A percentile compares a stretch with the other conserved stretches of the same genome.
Evolutionary conservation across 2,888 invertebrate genomes (phyloP).

Genomic region (Molorchus minor): DNA sequence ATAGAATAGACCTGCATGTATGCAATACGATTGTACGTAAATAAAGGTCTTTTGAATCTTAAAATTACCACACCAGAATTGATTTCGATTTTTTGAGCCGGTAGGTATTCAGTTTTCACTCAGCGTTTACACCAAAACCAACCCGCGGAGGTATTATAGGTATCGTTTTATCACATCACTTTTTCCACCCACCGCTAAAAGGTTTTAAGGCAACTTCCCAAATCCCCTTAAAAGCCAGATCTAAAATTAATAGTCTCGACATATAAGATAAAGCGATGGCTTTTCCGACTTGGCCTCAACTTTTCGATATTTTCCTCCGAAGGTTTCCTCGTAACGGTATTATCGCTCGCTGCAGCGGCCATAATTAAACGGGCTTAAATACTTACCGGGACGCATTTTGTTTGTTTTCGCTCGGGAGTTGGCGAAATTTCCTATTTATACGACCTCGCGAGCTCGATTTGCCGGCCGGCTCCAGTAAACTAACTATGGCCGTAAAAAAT

Average conservation of each 20-base stretch:
- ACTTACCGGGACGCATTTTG: conserved; percentile 15
- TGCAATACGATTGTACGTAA: too few species aligned
- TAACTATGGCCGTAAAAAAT: background rate
- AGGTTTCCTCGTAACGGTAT: conserved; percentile 8
- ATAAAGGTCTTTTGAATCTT: too few species aligned
- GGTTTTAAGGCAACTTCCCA: background rate
- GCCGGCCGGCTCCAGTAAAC: background rate
- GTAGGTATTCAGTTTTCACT: too few species aligned
- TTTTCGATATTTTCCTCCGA: conserved; percentile 13
- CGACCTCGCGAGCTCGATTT: background rate
- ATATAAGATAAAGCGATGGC: conserved; percentile 7
- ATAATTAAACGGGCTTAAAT: conserved; percentile 20
- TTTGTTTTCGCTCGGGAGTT: conserved; percentile 2
- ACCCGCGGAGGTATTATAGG: too few species aligned
- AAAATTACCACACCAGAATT: too few species aligned
- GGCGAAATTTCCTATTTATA: conserved; percentile 3
- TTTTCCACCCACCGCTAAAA: background rate
- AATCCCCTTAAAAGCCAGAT: background rate
- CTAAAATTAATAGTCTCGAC: conserved; percentile 1
- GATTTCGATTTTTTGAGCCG: too few species aligned
- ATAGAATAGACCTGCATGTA: too few species aligned
- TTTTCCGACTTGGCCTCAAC: background rate
- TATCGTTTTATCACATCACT: background rate
- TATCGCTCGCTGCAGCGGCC: conserved; percentile 11
- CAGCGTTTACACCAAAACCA: too few species aligned